A percentile compares a stretch with the other conserved stretches of the same genome.
Evolutionary conservation across 2,888 invertebrate genomes (phyloP).

Genomic region (Calameuta filiformis): DNA sequence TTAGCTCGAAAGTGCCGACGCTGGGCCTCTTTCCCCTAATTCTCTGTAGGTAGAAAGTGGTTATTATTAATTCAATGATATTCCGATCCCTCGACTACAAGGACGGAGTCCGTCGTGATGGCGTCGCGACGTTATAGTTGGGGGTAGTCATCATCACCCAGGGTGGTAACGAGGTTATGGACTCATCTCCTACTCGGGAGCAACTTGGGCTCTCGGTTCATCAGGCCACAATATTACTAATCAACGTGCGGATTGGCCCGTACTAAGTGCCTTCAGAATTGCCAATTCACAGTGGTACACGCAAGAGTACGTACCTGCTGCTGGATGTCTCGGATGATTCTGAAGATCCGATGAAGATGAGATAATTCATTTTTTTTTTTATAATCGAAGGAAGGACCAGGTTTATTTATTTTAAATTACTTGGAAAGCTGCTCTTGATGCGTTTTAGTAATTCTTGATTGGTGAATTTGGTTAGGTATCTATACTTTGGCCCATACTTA

Average conservation of each 20-base stretch:
- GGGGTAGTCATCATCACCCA: slow-evolving; percentile 48
- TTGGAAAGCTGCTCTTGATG: not conserved
- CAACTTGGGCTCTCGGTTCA: slow-evolving; percentile 59
- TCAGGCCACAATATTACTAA: slow-evolving; percentile 65
- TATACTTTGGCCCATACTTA: not conserved
- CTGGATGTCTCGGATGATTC: not conserved
- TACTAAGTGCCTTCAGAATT: slow-evolving; percentile 57
- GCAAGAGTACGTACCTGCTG: slow-evolving; percentile 24
- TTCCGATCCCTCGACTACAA: slow-evolving; percentile 37
- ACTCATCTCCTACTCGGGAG: slow-evolving; percentile 60
- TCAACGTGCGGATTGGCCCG: slow-evolving; percentile 58
- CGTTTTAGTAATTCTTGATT: not conserved
- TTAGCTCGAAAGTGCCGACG: slow-evolving; percentile 12
- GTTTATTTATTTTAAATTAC: not conserved
- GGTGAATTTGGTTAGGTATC: not conserved
- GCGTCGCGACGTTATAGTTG: slow-evolving; percentile 35
- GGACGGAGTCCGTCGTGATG: slow-evolving; percentile 25
- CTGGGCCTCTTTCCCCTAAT: not conserved
- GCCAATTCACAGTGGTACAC: slow-evolving; percentile 55
- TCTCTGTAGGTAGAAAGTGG: slow-evolving; percentile 33
- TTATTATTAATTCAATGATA: slow-evolving; percentile 57
- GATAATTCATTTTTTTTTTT: not conserved
- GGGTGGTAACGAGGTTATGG: slow-evolving; percentile 61
- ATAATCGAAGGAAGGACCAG: not conserved
- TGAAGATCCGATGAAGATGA: not conserved